A percentile compares a stretch with the other conserved stretches of the same genome.
phyloP scores from a whole-genome alignment of 2,113 vertebrate species.

The Dipodomys spectabilis region DNA sequence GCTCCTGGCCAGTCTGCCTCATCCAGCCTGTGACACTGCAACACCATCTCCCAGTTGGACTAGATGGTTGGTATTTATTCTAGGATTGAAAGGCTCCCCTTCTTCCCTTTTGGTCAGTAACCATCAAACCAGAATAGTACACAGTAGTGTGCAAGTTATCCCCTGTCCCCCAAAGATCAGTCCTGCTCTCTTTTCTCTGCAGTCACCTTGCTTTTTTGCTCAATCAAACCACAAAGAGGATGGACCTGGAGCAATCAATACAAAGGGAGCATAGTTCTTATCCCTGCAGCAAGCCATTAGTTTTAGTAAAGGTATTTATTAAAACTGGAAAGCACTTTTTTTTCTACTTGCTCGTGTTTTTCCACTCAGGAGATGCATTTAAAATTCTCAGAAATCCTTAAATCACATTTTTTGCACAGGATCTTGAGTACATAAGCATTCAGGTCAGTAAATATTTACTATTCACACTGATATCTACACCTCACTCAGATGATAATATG shows the following conservation, averaged over 20 bases:
- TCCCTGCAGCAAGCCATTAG: not conserved
- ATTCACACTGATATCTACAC: not conserved
- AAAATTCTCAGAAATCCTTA: conserved; percentile 21
- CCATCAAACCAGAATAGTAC: not conserved
- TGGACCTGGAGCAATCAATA: conserved; percentile 42
- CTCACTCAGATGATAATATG: not conserved
- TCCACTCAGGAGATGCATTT: not conserved
- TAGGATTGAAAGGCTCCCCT: not conserved
- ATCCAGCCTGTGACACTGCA: not conserved
- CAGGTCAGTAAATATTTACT: conserved; percentile 37
- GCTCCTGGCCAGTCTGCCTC: not conserved
- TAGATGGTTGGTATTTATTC: not conserved
- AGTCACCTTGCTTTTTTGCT: conserved; percentile 5
- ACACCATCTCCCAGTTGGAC: not conserved
- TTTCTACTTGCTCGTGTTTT: conserved; percentile 22
- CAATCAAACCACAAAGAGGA: conserved; percentile 27
- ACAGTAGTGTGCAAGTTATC: conserved; percentile 2
- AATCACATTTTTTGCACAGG: conserved; percentile 54
- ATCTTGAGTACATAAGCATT: conserved; percentile 12
- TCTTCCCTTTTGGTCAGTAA: conserved; percentile 31
- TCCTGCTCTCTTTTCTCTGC: conserved; percentile 9
- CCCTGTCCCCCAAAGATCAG: not conserved
- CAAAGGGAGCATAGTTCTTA: not conserved
- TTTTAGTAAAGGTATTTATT: conserved; percentile 4
- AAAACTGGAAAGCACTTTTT: conserved; percentile 17